Percentiles rank a stretch among this genome's conserved stretches.
These are phyloP conservation scores for Laothoe populi DNA, from an alignment of 2,888 invertebrate species.

Conservation along the genomic window DNA sequence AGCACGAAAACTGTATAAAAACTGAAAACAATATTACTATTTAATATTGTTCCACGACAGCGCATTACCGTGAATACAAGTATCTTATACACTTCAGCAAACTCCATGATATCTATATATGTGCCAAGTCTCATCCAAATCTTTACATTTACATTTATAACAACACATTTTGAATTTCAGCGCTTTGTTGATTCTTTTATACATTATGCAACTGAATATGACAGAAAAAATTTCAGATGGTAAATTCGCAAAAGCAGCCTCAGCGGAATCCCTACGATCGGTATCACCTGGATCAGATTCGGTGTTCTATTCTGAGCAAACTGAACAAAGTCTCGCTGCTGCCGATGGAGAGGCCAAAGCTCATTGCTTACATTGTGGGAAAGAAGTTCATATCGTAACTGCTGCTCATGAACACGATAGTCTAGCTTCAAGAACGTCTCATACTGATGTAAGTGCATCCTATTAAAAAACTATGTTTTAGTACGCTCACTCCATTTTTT, in stretches of 20 bases:
- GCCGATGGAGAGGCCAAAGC: constrained; percentile 85
- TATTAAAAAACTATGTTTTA: neutral
- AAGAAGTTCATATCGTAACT: constrained; percentile 88
- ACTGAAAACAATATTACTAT: too few relatives aligned
- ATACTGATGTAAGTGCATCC: constrained; percentile 69
- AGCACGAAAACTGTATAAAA: too few relatives aligned
- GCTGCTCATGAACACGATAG: constrained; percentile 78
- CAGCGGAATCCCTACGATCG: constrained; percentile 94
- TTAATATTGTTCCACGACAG: too few relatives aligned
- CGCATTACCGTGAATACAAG: too few relatives aligned
- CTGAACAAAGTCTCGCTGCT: constrained; percentile 80
- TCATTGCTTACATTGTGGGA: constrained; percentile 93
- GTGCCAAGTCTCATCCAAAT: too few relatives aligned
- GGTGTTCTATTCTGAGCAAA: constrained; percentile 94
- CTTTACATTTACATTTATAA: too few relatives aligned
- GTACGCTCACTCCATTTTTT: neutral
- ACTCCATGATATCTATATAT: too few relatives aligned
- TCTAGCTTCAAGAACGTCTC: constrained; percentile 72
- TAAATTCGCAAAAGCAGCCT: constrained; percentile 89
- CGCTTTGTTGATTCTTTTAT: neutral
- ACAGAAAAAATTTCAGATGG: constrained; percentile 56
- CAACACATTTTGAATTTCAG: too few relatives aligned
- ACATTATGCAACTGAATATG: neutral
- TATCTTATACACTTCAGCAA: too few relatives aligned
- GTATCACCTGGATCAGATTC: constrained; percentile 96